Percentiles rank a stretch among this genome's conserved stretches.
phyloP scores from a whole-genome alignment of 2,797 vertebrate genomes.

The Leptoclinus maculatus region DNA sequence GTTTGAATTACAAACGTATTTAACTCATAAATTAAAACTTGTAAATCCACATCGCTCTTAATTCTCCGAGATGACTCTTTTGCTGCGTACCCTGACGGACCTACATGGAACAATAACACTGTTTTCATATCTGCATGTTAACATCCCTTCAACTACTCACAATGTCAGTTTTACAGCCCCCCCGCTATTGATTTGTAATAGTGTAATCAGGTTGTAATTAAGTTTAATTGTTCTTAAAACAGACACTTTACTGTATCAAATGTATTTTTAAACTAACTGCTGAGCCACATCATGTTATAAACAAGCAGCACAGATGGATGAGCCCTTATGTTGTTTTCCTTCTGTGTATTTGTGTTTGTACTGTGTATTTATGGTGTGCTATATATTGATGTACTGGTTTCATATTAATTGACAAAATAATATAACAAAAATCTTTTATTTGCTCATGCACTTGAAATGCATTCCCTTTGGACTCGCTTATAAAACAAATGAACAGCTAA shows the following conservation, averaged over 20 bases:
- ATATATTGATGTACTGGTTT: background rate
- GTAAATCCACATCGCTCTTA: background rate
- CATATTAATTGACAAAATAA: background rate
- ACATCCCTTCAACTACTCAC: background rate
- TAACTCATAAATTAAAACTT: background rate
- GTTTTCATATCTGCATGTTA: background rate
- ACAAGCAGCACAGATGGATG: background rate
- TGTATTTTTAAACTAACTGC: background rate
- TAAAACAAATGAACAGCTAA: background rate
- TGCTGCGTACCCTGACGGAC: background rate
- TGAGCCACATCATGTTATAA: background rate
- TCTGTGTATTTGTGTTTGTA: background rate
- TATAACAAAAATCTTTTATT: no score
- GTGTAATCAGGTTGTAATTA: background rate
- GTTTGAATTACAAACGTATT: slow-evolving; percentile 3
- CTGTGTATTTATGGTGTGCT: background rate
- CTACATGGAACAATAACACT: background rate
- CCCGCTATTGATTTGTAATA: background rate
- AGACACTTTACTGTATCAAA: background rate
- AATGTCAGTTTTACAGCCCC: background rate
- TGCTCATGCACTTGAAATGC: background rate
- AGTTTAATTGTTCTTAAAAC: background rate
- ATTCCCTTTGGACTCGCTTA: background rate
- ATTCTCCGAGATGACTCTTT: background rate
- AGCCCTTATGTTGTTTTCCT: background rate